Percentiles rank a stretch among this genome's conserved stretches.
These are phyloP conservation scores for Papilio polytes DNA, from an alignment of 1,140 invertebrate genomes.

Conservation along the genomic window DNA sequence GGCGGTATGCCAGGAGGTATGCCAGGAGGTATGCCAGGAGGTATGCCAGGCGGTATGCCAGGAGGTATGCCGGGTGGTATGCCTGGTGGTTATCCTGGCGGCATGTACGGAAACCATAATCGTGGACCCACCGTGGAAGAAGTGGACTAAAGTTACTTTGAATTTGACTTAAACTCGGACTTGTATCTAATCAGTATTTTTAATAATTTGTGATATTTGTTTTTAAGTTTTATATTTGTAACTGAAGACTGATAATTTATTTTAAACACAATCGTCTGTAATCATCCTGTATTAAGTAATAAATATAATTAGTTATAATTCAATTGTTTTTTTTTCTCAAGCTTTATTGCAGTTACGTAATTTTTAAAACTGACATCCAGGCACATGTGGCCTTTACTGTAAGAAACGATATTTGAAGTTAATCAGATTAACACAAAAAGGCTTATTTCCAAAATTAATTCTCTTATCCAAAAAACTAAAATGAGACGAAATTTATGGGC, in stretches of 20 bases:
- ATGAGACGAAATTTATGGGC: neutral
- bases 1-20: constrained; percentile 37
- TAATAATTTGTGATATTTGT: constrained; percentile 49
- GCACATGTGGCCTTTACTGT: neutral
- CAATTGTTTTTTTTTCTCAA: neutral
- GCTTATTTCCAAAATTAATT: no score
- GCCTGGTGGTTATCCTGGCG: constrained; percentile 54
- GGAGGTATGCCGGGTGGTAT: constrained; percentile 36
- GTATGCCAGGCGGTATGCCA: constrained; percentile 42
- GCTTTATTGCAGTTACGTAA: neutral
- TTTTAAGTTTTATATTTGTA: constrained; percentile 24
- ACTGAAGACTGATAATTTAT: constrained; percentile 57
- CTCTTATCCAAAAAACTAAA: neutral
- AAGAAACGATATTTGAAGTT: no score
- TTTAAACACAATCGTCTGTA: constrained; percentile 44
- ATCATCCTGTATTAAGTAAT: constrained; percentile 49
- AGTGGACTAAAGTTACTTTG: constrained; percentile 50
- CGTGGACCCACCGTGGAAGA: constrained; percentile 58
- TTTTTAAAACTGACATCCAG: no score
- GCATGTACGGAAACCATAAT: constrained; percentile 16
- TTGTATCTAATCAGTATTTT: constrained; percentile 11
- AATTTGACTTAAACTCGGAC: neutral
- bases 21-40: constrained; percentile 42
- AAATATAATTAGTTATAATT: constrained; percentile 8
- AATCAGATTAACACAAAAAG: no score